These are phyloP conservation scores for Manis javanica DNA, from an alignment of 2,797 vertebrate species.

Conservation along the genomic window DNA sequence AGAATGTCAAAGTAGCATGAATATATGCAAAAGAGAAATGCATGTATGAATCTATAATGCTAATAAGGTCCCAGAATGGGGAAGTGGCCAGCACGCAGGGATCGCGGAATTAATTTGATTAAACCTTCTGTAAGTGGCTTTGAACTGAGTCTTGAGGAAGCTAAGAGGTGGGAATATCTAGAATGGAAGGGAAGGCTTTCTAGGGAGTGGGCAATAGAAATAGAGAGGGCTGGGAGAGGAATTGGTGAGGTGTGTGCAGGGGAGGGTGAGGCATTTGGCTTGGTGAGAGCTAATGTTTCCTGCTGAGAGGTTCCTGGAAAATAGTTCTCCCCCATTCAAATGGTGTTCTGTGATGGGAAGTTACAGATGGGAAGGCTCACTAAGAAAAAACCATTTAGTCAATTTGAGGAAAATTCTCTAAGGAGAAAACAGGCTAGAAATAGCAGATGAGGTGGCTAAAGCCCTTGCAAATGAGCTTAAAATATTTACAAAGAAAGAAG, in stretches of 20 bases:
- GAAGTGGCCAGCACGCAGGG: not conserved
- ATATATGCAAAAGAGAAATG: constrained; percentile 5
- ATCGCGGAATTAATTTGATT: not conserved
- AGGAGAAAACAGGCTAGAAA: not conserved
- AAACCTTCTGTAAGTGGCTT: not conserved
- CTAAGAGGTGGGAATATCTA: not conserved
- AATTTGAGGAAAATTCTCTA: not conserved
- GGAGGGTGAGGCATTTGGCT: not conserved
- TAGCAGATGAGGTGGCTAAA: not conserved
- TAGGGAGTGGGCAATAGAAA: no score
- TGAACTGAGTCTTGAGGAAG: not conserved
- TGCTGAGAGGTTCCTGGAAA: not conserved
- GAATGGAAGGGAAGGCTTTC: not conserved
- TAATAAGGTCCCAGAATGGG: not conserved
- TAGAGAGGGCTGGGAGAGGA: not conserved
- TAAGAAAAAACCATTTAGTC: not conserved
- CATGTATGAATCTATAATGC: not conserved
- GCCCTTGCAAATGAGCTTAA: not conserved
- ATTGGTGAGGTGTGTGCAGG: no score
- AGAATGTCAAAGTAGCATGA: constrained; percentile 8
- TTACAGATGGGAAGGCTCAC: not conserved
- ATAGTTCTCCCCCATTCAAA: not conserved
- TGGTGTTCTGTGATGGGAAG: not conserved
- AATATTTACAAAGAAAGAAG: not conserved
- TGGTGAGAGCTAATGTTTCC: not conserved